Percentiles rank a stretch among this genome's conserved stretches.
These are phyloP conservation scores for Lasioglossum calceatum DNA, from an alignment of 2,888 invertebrate genomes.

Conservation along the genomic window DNA sequence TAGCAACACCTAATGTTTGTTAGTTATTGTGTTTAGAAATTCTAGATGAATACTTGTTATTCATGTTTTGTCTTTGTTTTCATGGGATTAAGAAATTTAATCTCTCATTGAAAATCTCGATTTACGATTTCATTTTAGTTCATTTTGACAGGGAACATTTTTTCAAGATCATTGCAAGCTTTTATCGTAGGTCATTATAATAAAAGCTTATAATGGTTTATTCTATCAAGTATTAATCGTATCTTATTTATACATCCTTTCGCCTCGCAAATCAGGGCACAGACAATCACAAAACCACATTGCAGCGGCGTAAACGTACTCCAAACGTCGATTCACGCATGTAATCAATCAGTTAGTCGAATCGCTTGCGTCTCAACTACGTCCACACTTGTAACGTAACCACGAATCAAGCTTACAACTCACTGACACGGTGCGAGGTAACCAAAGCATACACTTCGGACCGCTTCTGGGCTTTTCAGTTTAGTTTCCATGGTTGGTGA, in stretches of 20 bases:
- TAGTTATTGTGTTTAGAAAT: not conserved
- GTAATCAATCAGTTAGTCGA: slow-evolving; percentile 13
- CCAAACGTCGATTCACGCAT: slow-evolving; percentile 9
- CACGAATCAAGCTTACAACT: slow-evolving; percentile 10
- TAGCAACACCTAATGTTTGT: no score
- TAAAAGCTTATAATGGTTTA: not conserved
- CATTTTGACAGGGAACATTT: not conserved
- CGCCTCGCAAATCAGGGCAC: not conserved
- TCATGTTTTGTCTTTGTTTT: not conserved
- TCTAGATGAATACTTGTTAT: not conserved
- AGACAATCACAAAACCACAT: slow-evolving; percentile 2
- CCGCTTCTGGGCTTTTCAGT: slow-evolving; percentile 5
- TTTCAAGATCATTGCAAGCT: not conserved
- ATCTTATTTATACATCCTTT: not conserved
- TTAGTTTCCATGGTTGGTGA: not conserved
- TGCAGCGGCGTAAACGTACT: not conserved
- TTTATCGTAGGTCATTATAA: not conserved
- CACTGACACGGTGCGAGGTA: not conserved
- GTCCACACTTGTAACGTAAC: slow-evolving; percentile 15
- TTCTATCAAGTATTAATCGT: not conserved
- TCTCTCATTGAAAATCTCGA: not conserved
- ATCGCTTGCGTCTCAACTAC: slow-evolving; percentile 1
- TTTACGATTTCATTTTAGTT: not conserved
- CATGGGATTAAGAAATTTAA: not conserved
- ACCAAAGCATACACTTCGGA: not conserved